These are phyloP conservation scores for Tangachromis dhanisi DNA, from an alignment of 2,113 vertebrate genomes.

Conservation along the genomic window DNA sequence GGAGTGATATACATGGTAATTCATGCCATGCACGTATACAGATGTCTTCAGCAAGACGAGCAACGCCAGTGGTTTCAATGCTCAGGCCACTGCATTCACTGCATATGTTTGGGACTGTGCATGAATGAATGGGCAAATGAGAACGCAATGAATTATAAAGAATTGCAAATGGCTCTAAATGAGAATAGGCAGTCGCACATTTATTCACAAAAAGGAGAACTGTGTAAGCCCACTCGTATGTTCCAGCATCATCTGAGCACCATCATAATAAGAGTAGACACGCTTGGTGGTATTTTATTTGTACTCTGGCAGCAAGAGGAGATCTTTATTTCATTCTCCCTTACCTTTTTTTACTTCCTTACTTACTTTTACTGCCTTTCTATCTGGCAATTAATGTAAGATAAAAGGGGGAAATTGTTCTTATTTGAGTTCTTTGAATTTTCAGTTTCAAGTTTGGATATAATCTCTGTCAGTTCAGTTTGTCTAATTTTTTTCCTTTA, in stretches of 20 bases:
- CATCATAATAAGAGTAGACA: neutral
- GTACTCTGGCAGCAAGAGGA: neutral
- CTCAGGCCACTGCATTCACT: neutral
- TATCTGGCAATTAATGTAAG: neutral
- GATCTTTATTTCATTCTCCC: neutral
- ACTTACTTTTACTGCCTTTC: neutral
- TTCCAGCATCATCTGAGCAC: conserved; percentile 7
- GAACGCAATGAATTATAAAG: neutral
- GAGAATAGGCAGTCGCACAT: neutral
- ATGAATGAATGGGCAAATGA: neutral
- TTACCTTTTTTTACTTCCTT: neutral
- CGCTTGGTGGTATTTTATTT: neutral
- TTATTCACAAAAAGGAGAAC: neutral
- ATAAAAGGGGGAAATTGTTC: neutral
- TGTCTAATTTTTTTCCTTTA: neutral
- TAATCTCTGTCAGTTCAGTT: neutral
- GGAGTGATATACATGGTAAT: neutral
- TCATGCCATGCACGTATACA: neutral
- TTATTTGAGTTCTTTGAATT: conserved; percentile 11
- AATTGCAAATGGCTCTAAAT: neutral
- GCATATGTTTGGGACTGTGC: neutral
- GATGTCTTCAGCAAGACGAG: neutral
- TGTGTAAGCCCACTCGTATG: neutral
- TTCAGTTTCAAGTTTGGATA: neutral
- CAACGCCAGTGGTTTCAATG: neutral